Conservation (phyloP, 2,888 invertebrate species). For the Drosophila paracracens region DNA sequence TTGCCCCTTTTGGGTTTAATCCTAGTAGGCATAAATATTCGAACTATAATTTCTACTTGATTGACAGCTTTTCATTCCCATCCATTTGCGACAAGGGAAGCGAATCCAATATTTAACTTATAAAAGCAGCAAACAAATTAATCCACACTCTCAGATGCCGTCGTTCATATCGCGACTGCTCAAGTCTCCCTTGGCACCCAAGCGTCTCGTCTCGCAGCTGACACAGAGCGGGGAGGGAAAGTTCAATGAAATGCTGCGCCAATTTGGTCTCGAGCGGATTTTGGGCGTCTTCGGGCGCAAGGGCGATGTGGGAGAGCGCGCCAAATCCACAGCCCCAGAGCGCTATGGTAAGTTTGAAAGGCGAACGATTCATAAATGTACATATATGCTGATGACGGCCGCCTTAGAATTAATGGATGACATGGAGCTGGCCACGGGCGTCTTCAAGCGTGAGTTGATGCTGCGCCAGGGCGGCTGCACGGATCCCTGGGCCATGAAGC, state of each 20-base stretch:
- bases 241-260: constrained; percentile 37
- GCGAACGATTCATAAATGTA: not conserved
- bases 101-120: constrained; percentile 11
- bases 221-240: constrained; percentile 56
- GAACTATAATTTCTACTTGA: not conserved
- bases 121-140: not conserved
- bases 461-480: constrained; percentile 94
- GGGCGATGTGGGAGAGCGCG: constrained; percentile 28
- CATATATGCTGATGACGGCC: not conserved
- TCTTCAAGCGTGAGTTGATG: constrained; percentile 94
- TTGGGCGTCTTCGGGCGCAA: constrained; percentile 22
- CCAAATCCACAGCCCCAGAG: constrained; percentile 52
- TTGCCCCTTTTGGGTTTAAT: not conserved
- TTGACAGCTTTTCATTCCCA: constrained; percentile 13
- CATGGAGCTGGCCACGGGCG: constrained; percentile 95
- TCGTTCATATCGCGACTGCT: constrained; percentile 59
- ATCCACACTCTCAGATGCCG: constrained; percentile 39
- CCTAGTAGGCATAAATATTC: constrained; percentile 17
- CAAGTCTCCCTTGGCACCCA: constrained; percentile 46
- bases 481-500: constrained; percentile 92
- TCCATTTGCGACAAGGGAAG: constrained; percentile 10
- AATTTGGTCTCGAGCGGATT: constrained; percentile 43
- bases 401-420: constrained; percentile 92
- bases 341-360: constrained; percentile 49
- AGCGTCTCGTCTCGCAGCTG: constrained; percentile 66